phyloP scores from a whole-genome alignment of 2,888 invertebrate genomes.

The Amphimallon solstitiale region DNA sequence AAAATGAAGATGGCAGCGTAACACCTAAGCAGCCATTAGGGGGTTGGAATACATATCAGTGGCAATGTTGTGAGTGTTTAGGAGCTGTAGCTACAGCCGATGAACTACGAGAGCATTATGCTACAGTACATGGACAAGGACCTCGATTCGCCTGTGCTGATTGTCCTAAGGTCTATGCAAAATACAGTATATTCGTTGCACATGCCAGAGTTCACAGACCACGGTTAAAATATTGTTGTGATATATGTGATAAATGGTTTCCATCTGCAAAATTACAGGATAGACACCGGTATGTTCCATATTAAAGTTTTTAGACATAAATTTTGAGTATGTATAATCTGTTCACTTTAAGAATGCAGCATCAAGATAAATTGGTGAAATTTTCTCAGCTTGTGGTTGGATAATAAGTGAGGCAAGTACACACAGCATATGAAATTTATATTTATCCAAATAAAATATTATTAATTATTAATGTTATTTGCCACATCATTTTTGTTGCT shows the following conservation, averaged over 20 bases:
- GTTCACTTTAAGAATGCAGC: too few species aligned
- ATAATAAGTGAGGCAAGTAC: too few species aligned
- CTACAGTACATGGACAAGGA: constrained; percentile 71
- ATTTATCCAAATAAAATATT: too few species aligned
- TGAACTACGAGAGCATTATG: constrained; percentile 70
- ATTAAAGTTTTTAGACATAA: too few species aligned
- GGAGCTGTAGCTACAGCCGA: constrained; percentile 63
- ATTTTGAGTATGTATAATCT: too few species aligned
- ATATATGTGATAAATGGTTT: constrained; percentile 69
- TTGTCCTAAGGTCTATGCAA: constrained; percentile 71
- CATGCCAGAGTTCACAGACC: constrained; percentile 73
- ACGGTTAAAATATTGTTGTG: constrained; percentile 67
- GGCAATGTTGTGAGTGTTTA: constrained; percentile 67
- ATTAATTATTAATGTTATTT: too few species aligned
- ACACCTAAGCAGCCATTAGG: constrained; percentile 52
- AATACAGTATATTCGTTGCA: constrained; percentile 71
- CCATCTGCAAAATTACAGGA: constrained; percentile 60
- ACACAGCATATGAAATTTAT: too few species aligned
- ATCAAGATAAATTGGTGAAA: too few species aligned
- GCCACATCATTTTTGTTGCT: too few species aligned
- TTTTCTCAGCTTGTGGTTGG: too few species aligned
- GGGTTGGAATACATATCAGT: constrained; percentile 65
- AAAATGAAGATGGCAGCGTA: constrained; percentile 59
- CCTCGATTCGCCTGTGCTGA: constrained; percentile 74
- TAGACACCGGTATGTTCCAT: constrained; percentile 62